Conservation (phyloP, 2,113 vertebrate species). For the Oxyura jamaicensis region DNA sequence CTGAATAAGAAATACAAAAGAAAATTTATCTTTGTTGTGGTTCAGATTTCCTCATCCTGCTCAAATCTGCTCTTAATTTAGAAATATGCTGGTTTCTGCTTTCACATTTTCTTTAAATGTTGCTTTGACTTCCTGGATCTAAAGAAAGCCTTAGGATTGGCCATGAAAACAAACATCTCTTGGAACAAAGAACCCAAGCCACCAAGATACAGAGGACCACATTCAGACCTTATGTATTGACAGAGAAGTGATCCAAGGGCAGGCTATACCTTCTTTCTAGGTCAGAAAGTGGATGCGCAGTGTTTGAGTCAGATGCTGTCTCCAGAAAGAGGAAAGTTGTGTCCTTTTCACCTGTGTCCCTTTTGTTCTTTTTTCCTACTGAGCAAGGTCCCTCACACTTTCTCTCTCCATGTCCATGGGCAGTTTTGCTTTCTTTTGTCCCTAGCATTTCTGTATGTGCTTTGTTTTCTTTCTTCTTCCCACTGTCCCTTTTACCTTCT, state of each 20-base stretch:
- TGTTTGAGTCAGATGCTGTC: background rate
- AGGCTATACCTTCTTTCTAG: background rate
- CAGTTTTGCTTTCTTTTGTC: background rate
- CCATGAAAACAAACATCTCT: background rate
- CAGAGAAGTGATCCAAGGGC: background rate
- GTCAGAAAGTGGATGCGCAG: background rate
- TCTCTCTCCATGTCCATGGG: background rate
- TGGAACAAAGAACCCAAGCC: background rate
- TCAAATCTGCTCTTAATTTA: conserved; percentile 59
- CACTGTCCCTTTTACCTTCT: background rate
- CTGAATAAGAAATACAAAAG: conserved; percentile 46
- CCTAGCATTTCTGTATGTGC: background rate
- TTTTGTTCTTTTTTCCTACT: background rate
- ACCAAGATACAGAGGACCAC: background rate
- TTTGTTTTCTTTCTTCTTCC: background rate
- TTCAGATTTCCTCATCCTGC: conserved; percentile 29
- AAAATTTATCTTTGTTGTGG: conserved; percentile 44
- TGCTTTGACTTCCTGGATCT: background rate
- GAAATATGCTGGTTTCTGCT: conserved; percentile 31
- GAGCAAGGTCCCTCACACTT: fast-evolving
- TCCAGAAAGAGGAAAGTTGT: background rate
- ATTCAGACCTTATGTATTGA: background rate
- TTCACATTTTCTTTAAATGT: conserved; percentile 35
- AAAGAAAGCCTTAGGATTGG: background rate
- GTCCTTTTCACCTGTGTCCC: background rate